Percentiles rank a stretch among this genome's conserved stretches.
phyloP scores from a whole-genome alignment of 2,113 vertebrate species.

The Neodon shergylaensis region DNA sequence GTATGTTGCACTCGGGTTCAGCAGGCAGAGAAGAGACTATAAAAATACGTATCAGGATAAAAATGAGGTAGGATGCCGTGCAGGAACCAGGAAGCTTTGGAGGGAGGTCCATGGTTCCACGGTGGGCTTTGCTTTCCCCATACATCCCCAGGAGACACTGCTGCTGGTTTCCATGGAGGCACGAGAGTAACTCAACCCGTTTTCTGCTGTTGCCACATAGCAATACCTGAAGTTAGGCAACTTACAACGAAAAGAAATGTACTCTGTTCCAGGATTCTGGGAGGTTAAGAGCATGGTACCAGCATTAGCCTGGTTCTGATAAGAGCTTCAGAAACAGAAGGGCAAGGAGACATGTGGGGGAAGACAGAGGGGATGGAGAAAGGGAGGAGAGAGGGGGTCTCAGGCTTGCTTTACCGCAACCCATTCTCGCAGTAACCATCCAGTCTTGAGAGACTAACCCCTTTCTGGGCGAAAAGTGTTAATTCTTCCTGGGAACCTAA shows the following conservation, averaged over 20 bases:
- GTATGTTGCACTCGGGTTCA: not conserved
- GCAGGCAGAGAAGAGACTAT: not conserved
- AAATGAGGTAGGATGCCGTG: not conserved
- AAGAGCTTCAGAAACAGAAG: not conserved
- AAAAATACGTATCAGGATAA: not conserved
- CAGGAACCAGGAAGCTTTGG: not conserved
- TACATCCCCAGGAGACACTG: not conserved
- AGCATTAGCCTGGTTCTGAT: not conserved
- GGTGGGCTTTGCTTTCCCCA: not conserved
- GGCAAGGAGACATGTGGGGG: not conserved
- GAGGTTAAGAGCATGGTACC: not conserved
- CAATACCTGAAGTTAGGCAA: not conserved
- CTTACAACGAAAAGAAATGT: not conserved
- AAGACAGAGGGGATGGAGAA: not conserved
- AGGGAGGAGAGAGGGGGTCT: not conserved
- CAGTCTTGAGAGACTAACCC: not conserved
- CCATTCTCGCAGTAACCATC: not conserved
- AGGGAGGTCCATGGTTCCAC: not conserved
- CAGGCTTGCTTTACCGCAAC: not conserved
- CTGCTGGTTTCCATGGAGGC: not conserved
- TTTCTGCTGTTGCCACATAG: not conserved
- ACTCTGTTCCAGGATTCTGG: not conserved
- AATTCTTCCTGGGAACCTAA: not conserved
- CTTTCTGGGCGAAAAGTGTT: not conserved
- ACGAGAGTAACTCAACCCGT: not conserved